These are phyloP conservation scores for Alcedo quadribrachys DNA, from an alignment of 2,797 vertebrate species.

Conservation along the genomic window DNA sequence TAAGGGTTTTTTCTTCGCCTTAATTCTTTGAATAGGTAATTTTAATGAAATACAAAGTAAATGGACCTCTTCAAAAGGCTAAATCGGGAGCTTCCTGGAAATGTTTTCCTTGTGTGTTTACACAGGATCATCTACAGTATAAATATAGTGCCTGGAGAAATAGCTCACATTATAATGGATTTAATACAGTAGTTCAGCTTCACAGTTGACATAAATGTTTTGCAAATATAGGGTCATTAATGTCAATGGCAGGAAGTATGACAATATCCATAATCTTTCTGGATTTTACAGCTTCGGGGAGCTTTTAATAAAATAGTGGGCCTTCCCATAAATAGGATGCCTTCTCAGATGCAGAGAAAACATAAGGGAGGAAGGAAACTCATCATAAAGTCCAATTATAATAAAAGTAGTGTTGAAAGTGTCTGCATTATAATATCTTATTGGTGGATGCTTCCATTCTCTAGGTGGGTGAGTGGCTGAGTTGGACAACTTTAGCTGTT, in stretches of 20 bases:
- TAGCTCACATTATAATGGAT: neutral
- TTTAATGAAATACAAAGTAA: slow-evolving; percentile 26
- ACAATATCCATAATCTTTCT: neutral
- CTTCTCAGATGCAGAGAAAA: neutral
- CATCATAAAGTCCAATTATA: neutral
- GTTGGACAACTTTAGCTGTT: neutral
- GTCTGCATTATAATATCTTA: neutral
- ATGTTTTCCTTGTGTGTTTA: slow-evolving; percentile 27
- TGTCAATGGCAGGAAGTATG: neutral
- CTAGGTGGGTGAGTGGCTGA: neutral
- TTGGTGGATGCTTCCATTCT: neutral
- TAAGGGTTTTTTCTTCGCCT: neutral
- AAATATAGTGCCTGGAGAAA: neutral
- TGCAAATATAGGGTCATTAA: slow-evolving; percentile 12
- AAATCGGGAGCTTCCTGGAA: slow-evolving; percentile 34
- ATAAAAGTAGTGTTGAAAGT: neutral
- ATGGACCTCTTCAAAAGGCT: neutral
- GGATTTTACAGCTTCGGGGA: neutral
- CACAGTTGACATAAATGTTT: slow-evolving; percentile 33
- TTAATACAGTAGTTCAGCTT: slow-evolving; percentile 11
- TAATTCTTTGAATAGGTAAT: neutral
- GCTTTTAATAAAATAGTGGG: neutral
- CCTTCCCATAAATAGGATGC: neutral
- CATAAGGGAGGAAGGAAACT: neutral
- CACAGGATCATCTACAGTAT: slow-evolving; percentile 4